These are phyloP conservation scores for Bujurquina vittata DNA, from an alignment of 2,113 vertebrate species.

Conservation along the genomic window DNA sequence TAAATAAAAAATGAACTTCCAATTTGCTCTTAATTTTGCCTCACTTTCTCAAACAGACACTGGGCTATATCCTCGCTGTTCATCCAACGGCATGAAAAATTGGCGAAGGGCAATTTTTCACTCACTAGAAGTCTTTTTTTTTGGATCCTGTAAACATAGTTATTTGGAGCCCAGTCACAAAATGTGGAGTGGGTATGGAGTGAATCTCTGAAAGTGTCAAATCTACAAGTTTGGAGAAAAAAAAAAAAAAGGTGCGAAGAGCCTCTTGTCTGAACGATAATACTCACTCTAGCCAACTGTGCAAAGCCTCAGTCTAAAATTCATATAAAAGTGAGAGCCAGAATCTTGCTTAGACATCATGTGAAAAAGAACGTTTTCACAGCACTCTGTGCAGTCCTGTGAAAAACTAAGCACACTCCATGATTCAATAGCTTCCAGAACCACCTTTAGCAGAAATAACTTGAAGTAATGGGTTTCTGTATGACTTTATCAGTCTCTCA, in stretches of 20 bases:
- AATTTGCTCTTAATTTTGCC: not conserved
- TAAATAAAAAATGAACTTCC: conserved; percentile 7
- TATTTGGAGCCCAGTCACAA: conserved; percentile 25
- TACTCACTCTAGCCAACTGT: conserved; percentile 2
- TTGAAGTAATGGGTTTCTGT: not conserved
- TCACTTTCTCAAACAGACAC: conserved; percentile 45
- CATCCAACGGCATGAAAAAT: conserved; percentile 21
- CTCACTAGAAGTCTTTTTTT: conserved; percentile 12
- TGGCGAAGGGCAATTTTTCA: conserved; percentile 17
- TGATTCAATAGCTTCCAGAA: not conserved
- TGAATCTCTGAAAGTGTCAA: conserved; percentile 43
- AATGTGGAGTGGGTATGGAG: conserved; percentile 40
- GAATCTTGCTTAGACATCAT: fast-evolving
- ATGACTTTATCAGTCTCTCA: not conserved
- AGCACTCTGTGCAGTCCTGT: not conserved
- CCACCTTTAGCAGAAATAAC: not conserved
- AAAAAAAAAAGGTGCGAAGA: no score
- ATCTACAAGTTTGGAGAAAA: not conserved
- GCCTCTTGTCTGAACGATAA: conserved; percentile 16
- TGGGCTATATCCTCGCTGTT: conserved; percentile 9
- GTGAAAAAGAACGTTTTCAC: not conserved
- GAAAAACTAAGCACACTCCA: not conserved
- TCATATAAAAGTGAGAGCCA: not conserved
- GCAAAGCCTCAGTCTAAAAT: conserved; percentile 18
- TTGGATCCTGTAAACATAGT: not conserved